These are phyloP conservation scores for Eristalis arbustorum DNA, from an alignment of 2,888 invertebrate genomes.

Conservation along the genomic window DNA sequence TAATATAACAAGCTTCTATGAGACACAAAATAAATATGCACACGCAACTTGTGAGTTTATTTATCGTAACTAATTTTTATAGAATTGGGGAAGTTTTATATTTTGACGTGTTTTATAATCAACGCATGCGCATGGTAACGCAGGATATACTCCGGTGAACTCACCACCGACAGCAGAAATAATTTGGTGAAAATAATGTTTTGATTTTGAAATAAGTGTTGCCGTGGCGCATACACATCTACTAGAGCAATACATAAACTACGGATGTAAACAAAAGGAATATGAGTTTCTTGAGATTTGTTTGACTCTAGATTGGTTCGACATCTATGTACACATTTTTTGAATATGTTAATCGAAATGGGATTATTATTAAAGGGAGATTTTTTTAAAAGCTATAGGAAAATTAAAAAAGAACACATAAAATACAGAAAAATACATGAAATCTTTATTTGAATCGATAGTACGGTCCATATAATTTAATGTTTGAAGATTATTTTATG, in stretches of 20 bases:
- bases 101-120: background rate
- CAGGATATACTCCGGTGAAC: background rate
- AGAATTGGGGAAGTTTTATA: background rate
- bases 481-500: no score
- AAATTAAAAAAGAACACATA: no score
- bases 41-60: background rate
- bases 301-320: no score
- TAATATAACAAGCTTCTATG: background rate
- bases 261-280: no score
- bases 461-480: no score
- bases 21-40: background rate
- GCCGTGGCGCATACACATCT: background rate
- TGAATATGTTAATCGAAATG: no score
- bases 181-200: background rate
- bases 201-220: background rate
- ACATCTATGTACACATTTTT: no score
- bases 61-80: background rate
- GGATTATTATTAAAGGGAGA: no score
- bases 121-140: background rate
- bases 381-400: no score
- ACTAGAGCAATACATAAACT: background rate
- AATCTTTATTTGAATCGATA: no score
- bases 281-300: no score
- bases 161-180: background rate
- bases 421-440: no score